Conservation (phyloP, 2,888 invertebrate species). For the Tuta absoluta region DNA sequence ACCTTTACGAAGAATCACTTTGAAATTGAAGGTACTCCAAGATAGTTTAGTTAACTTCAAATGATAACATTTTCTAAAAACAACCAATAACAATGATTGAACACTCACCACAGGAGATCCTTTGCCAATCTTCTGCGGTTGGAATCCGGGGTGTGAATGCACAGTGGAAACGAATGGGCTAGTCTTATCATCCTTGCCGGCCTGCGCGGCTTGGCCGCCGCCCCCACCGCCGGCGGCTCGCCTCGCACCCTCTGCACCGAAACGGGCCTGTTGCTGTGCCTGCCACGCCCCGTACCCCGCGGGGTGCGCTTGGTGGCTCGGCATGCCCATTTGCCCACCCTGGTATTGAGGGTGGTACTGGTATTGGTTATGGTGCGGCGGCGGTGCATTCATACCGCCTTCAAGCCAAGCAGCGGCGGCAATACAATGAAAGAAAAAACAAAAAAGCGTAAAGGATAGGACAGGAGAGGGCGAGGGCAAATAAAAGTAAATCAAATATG, state of each 20-base stretch:
- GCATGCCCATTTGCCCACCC: constrained; percentile 59
- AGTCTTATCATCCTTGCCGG: constrained; percentile 83
- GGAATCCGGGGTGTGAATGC: constrained; percentile 95
- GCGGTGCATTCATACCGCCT: constrained; percentile 82
- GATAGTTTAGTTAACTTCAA: neutral
- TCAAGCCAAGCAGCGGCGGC: constrained; percentile 80
- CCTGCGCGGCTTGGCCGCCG: constrained; percentile 44
- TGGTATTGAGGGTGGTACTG: constrained; percentile 79
- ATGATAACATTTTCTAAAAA: neutral
- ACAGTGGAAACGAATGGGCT: constrained; percentile 94
- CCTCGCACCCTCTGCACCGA: constrained; percentile 77
- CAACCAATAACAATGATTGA: neutral
- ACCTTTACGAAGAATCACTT: too few relatives aligned
- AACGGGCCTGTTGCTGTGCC: constrained; percentile 70
- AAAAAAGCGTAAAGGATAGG: constrained; percentile 77
- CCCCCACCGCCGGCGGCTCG: constrained; percentile 54
- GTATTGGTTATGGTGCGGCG: constrained; percentile 79
- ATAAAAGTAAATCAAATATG: constrained; percentile 64
- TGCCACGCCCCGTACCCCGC: constrained; percentile 55
- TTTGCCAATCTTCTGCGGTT: constrained; percentile 96
- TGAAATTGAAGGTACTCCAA: too few relatives aligned
- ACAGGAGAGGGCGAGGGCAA: constrained; percentile 63
- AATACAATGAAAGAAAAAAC: constrained; percentile 81
- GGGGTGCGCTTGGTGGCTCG: constrained; percentile 53
- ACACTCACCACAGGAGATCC: constrained; percentile 79